Evolutionary conservation across 2,113 vertebrate species (phyloP).

Genomic region (Trochalopteron elliotii): DNA sequence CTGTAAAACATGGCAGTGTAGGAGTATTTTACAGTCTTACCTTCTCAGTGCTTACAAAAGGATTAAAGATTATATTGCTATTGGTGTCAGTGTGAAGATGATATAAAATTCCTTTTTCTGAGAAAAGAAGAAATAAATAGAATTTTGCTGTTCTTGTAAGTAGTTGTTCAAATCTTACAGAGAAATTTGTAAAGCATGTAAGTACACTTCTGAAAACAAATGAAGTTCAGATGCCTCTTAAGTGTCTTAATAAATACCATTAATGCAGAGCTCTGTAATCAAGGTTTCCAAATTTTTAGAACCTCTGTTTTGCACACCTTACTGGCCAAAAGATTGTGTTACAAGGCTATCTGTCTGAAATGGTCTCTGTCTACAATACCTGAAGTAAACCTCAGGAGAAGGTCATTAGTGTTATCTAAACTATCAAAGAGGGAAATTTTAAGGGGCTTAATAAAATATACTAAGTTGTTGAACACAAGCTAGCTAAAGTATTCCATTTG

Average conservation of each 20-base stretch:
- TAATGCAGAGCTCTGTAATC: not conserved
- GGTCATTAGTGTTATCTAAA: not conserved
- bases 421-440: not conserved
- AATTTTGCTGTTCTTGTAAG: not conserved
- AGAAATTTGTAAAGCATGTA: not conserved
- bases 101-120: not conserved
- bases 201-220: not conserved
- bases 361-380: not conserved
- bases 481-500: not conserved
- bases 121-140: not conserved
- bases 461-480: not conserved
- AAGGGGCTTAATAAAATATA: not conserved
- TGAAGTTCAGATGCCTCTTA: not conserved
- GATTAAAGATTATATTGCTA: not conserved
- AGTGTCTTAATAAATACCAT: not conserved
- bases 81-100: not conserved
- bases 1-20: not conserved
- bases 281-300: not conserved
- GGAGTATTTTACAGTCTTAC: not conserved
- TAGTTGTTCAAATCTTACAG: not conserved
- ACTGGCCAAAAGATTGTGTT: not conserved
- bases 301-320: not conserved
- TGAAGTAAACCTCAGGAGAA: not conserved
- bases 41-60: not conserved
- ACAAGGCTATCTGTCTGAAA: not conserved